These are phyloP conservation scores for Drosophila kepulauana DNA, from an alignment of 1,140 invertebrate species.

Conservation along the genomic window DNA sequence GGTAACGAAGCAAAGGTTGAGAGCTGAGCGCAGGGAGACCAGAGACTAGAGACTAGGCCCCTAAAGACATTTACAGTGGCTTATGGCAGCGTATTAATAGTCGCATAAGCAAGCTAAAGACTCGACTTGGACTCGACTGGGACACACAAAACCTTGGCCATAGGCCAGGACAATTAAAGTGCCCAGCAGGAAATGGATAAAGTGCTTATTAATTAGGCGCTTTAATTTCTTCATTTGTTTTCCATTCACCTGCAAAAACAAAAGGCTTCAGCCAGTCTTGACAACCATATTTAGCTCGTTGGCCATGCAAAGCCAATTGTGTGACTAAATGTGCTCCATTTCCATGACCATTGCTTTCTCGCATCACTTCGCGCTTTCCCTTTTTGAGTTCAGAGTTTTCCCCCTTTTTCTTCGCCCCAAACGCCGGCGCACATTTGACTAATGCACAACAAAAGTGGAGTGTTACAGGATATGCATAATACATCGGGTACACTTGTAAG, in stretches of 20 bases:
- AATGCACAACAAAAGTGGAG: slow-evolving; percentile 84
- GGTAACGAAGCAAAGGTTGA: not conserved
- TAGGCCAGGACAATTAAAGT: slow-evolving; percentile 61
- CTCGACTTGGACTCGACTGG: not conserved
- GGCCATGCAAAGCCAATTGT: slow-evolving; percentile 70
- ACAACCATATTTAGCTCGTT: slow-evolving; percentile 56
- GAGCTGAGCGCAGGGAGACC: not conserved
- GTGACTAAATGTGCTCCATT: slow-evolving; percentile 68
- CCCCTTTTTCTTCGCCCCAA: slow-evolving; percentile 54
- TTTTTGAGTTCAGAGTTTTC: slow-evolving; percentile 19
- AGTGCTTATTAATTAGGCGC: slow-evolving; percentile 76
- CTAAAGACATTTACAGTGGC: slow-evolving; percentile 50
- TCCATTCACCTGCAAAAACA: slow-evolving; percentile 37
- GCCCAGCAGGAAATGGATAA: slow-evolving; percentile 55
- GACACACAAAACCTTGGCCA: slow-evolving; percentile 45
- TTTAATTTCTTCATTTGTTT: slow-evolving; percentile 79
- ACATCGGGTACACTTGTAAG: slow-evolving; percentile 83
- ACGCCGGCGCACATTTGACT: slow-evolving; percentile 78
- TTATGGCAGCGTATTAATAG: slow-evolving; percentile 63
- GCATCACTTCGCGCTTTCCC: not conserved
- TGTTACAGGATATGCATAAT: slow-evolving; percentile 84
- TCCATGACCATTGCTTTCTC: slow-evolving; percentile 39
- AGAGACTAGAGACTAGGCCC: not conserved
- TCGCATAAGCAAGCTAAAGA: slow-evolving; percentile 48
- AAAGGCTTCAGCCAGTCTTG: slow-evolving; percentile 15